phyloP scores from a whole-genome alignment of 1,140 invertebrate species.

The Vanessa atalanta region DNA sequence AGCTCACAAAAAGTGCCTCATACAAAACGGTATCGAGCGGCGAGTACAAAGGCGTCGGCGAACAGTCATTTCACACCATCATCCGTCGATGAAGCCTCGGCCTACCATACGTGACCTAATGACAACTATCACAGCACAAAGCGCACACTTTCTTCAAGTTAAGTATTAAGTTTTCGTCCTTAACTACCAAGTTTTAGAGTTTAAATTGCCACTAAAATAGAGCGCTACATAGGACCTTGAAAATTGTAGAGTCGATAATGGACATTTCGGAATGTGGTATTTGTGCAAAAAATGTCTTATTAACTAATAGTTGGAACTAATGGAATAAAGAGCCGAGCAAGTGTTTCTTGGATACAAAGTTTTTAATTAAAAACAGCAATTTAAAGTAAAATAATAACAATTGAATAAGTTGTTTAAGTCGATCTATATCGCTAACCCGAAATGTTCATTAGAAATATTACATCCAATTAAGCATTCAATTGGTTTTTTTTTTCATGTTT shows the following conservation, averaged over 20 bases:
- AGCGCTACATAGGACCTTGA: conserved; percentile 17
- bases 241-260: conserved; percentile 38
- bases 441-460: conserved; percentile 1
- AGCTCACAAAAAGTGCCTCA: conserved; percentile 61
- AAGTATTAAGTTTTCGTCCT: conserved; percentile 40
- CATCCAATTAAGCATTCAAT: neutral
- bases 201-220: conserved; percentile 12
- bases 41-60: conserved; percentile 64
- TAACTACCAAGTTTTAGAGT: conserved; percentile 28
- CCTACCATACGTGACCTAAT: conserved; percentile 70
- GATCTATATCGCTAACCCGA: conserved; percentile 11
- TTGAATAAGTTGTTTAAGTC: neutral
- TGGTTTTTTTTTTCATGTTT: neutral
- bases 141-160: conserved; percentile 32
- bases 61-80: conserved; percentile 73
- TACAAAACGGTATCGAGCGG: conserved; percentile 71
- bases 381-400: conserved; percentile 14
- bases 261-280: conserved; percentile 49
- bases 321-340: conserved; percentile 28
- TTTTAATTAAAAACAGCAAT: conserved; percentile 25
- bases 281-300: conserved; percentile 61
- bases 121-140: conserved; percentile 55
- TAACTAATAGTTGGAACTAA: conserved; percentile 56
- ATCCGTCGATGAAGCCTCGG: conserved; percentile 50
- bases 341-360: conserved; percentile 18